Conservation (phyloP, 1,140 invertebrate species). For the Drosophila sp. region DNA sequence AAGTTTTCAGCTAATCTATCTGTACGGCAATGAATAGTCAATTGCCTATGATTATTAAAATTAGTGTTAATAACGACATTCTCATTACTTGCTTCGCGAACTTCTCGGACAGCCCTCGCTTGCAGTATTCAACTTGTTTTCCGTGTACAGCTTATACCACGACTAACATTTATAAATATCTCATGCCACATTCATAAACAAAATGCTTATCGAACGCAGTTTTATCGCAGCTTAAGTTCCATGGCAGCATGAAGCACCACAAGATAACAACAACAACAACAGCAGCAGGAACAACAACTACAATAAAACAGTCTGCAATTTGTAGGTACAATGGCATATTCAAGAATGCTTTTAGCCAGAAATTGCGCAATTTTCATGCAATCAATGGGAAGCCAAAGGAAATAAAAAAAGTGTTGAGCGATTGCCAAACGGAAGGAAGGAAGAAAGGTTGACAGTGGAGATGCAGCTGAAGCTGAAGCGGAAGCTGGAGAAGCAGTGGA, state of each 20-base stretch:
- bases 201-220: conserved; percentile 77
- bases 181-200: conserved; percentile 4
- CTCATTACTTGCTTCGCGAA: too few relatives aligned
- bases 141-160: conserved; percentile 36
- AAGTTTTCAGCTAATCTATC: too few relatives aligned
- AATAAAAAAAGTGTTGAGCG: conserved; percentile 70
- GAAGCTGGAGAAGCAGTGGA: background rate
- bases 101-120: too few relatives aligned
- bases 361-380: conserved; percentile 80
- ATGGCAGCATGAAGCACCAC: conserved; percentile 67
- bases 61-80: too few relatives aligned
- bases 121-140: conserved; percentile 44
- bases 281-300: conserved; percentile 8
- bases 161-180: conserved; percentile 51
- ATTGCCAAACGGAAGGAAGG: conserved; percentile 19
- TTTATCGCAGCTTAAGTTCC: conserved; percentile 77
- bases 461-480: background rate
- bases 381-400: conserved; percentile 74
- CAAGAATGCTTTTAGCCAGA: conserved; percentile 63
- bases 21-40: too few relatives aligned
- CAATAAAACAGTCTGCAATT: conserved; percentile 22
- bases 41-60: too few relatives aligned
- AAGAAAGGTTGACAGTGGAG: conserved; percentile 14
- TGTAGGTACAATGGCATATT: conserved; percentile 35
- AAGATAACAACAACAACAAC: conserved; percentile 7